Conservation (phyloP, 1,140 invertebrate genomes). For the Neodiprion pinetum region DNA sequence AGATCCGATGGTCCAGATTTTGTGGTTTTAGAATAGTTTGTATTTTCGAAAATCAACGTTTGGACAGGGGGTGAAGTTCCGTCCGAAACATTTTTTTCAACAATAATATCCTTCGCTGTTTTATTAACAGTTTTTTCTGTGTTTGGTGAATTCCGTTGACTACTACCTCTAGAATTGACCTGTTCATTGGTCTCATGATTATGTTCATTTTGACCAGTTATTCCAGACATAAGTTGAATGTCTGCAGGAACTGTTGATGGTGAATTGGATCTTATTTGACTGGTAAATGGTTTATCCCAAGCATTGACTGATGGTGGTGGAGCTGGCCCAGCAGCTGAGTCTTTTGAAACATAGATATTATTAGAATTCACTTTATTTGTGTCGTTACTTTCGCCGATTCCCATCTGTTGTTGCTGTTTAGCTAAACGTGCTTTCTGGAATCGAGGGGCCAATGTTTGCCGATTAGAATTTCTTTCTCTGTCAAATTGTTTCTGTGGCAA, state of each 20-base stretch:
- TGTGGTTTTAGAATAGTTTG: constrained; percentile 75
- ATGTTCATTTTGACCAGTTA: constrained; percentile 45
- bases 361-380: constrained; percentile 50
- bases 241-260: constrained; percentile 47
- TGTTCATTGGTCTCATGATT: constrained; percentile 47
- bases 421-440: constrained; percentile 78
- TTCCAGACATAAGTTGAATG: constrained; percentile 49
- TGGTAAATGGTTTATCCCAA: constrained; percentile 84
- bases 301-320: constrained; percentile 78
- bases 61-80: constrained; percentile 80
- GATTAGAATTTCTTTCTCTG: constrained; percentile 58
- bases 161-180: constrained; percentile 55
- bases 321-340: constrained; percentile 61
- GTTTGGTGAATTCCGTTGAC: constrained; percentile 64
- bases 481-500: constrained; percentile 66
- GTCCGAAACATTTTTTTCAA: constrained; percentile 70
- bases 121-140: constrained; percentile 57
- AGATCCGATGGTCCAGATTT: constrained; percentile 52
- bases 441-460: constrained; percentile 75
- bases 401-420: constrained; percentile 57
- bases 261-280: constrained; percentile 66
- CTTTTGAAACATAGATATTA: constrained; percentile 55
- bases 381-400: constrained; percentile 52
- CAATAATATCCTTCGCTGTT: constrained; percentile 43
- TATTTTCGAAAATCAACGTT: constrained; percentile 92